phyloP scores from a whole-genome alignment of 30 jellyfish, hydroid and myxozoan species.

The Aurelia sp. region DNA sequence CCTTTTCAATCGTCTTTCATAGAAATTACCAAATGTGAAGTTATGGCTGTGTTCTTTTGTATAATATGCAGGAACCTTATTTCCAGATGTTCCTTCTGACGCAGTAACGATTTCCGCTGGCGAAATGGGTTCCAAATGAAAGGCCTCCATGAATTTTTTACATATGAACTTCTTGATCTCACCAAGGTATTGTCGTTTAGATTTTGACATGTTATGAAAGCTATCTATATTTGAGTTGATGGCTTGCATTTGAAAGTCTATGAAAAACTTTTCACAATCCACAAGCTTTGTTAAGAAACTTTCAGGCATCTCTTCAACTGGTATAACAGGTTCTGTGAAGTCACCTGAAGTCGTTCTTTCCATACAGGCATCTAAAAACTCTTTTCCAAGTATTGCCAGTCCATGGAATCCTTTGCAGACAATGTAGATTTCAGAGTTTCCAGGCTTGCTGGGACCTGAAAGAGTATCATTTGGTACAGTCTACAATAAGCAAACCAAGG shows the following conservation, averaged over 20 bases:
- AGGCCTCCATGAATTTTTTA: slow-evolving; percentile 38
- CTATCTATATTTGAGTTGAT: slow-evolving; percentile 58
- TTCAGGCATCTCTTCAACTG: slow-evolving; percentile 39
- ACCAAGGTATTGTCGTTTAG: neutral
- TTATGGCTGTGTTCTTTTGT: slow-evolving; percentile 54
- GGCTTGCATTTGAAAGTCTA: slow-evolving; percentile 64
- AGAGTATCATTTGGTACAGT: neutral
- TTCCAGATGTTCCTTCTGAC: neutral
- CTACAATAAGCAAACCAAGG: too few relatives aligned
- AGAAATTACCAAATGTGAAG: slow-evolving; percentile 54
- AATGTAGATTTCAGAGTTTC: slow-evolving; percentile 95
- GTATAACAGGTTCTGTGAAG: slow-evolving; percentile 37
- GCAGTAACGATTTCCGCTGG: slow-evolving; percentile 1
- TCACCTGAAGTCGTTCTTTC: slow-evolving; percentile 26
- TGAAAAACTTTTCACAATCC: slow-evolving; percentile 62
- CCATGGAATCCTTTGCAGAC: slow-evolving; percentile 68
- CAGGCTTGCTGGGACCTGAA: slow-evolving; percentile 98
- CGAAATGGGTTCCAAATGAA: slow-evolving; percentile 35
- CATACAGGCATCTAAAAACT: slow-evolving; percentile 13
- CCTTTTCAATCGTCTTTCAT: slow-evolving; percentile 27
- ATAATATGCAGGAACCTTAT: neutral
- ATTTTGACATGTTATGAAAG: slow-evolving; percentile 31
- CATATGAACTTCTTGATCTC: slow-evolving; percentile 31
- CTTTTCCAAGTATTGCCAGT: slow-evolving; percentile 18
- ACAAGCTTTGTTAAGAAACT: slow-evolving; percentile 36